A percentile compares a stretch with the other conserved stretches of the same genome.
Evolutionary conservation across 2,888 invertebrate species (phyloP).

Genomic region (Netelia virgata): DNA sequence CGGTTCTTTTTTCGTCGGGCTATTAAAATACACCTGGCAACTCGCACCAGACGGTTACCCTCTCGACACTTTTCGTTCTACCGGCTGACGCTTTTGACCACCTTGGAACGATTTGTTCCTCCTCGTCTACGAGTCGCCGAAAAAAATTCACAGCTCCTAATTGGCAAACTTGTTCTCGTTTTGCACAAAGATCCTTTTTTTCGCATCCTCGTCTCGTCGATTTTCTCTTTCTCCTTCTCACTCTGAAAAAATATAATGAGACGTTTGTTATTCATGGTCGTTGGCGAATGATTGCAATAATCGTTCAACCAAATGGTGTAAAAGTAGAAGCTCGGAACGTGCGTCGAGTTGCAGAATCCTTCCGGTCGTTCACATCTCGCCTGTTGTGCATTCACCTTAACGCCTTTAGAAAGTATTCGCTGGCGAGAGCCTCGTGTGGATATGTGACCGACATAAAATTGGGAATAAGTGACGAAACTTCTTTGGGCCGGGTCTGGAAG

Average conservation of each 20-base stretch:
- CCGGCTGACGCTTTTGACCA: slow-evolving; percentile 41
- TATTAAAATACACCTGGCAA: slow-evolving; percentile 40
- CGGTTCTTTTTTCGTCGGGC: slow-evolving; percentile 16
- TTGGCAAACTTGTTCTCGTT: slow-evolving; percentile 1
- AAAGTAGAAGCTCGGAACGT: background rate
- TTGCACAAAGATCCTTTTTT: slow-evolving; percentile 13
- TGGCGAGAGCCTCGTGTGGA: slow-evolving; percentile 58
- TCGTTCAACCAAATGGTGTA: background rate
- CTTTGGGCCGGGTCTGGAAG: slow-evolving; percentile 15
- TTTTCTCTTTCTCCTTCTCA: no score
- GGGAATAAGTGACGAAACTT: slow-evolving; percentile 39
- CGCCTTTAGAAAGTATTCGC: slow-evolving; percentile 81
- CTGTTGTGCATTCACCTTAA: slow-evolving; percentile 77
- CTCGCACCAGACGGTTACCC: slow-evolving; percentile 33
- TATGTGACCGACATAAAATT: slow-evolving; percentile 64
- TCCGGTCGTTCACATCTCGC: slow-evolving; percentile 61
- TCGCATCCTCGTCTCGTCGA: background rate
- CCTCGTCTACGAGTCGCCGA: background rate
- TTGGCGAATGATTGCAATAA: no score
- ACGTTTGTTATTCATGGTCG: no score
- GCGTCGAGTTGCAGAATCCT: slow-evolving; percentile 53
- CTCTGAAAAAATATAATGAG: no score
- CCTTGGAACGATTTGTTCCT: background rate
- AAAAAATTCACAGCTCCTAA: background rate
- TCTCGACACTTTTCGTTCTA: background rate